Base-by-base conservation (phyloP, 2,888 invertebrate species). In the Mythimna albipuncta region DNA sequence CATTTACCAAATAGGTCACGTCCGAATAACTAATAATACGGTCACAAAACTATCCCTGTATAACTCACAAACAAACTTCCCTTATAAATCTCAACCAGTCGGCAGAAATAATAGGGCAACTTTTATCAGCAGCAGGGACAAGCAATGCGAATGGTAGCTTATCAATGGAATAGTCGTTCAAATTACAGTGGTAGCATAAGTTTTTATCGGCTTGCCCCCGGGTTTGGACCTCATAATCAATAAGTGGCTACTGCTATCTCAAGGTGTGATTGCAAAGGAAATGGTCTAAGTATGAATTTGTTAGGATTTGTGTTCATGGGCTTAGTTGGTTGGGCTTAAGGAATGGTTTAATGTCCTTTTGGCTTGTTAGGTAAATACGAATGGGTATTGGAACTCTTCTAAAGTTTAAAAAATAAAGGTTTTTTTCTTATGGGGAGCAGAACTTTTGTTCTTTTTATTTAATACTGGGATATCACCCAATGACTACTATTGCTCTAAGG, bases 21-120 rank as follows among this genome's bases (percentile, higher is more conserved):
- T 83, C 84, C 74, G 68, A 68, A 80, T 84, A 80, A 80, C 81
- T 81, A 81, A 80, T 81, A 81, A 62, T 68, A 70, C 61, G 72
- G 44, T 65, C 67, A 76, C 77, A 79, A 72, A 85, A 77, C 75
- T 77, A 80, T 72, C 64, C 47, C 61, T 32, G 63, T 65, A 76
- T 68, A 81, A 81, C 77, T 85, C 77, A 82, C 84, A 75, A 84
- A 84, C 86, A 81, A 83, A 87, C 77, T 87, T 82, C 47, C 35
- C 64, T 70, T 77, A 86, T 86, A 86, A 86, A 87, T 85, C 85
- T 80, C 71, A 63, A 72, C 74, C 65, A 76, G 87, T 72, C 75
- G 73, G 88, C 83, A 88, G 90, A 92, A 94, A 93, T 94, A 94
- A 94, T 94, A 94, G 93, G 89, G 89, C 90, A 94, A 94, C 88